These are phyloP conservation scores for Cyrtonyx montezumae DNA, from an alignment of 2,113 vertebrate genomes.

Conservation along the genomic window DNA sequence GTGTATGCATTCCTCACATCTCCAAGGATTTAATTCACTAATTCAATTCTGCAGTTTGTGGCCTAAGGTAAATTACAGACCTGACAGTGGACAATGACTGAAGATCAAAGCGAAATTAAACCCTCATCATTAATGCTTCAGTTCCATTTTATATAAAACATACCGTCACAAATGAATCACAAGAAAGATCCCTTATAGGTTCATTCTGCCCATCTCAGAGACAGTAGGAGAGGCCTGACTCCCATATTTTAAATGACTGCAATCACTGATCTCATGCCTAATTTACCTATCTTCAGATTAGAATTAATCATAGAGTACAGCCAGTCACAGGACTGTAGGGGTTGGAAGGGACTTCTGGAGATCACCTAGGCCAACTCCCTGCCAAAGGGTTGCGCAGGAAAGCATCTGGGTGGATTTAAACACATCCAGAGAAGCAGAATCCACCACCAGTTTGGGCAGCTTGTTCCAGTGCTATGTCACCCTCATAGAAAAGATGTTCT, in stretches of 20 bases:
- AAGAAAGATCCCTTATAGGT: background rate
- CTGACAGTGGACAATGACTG: background rate
- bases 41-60: background rate
- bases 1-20: background rate
- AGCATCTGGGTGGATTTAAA: too few species aligned
- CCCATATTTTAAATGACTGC: background rate
- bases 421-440: too few species aligned
- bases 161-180: accelerated
- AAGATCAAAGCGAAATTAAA: background rate
- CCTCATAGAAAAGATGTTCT: too few species aligned
- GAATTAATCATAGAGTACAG: background rate
- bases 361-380: too few species aligned
- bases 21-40: background rate
- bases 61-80: background rate
- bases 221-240: background rate
- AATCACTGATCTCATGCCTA: background rate
- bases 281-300: background rate
- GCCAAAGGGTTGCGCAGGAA: too few species aligned
- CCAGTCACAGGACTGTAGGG: too few species aligned
- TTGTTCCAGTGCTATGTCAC: too few species aligned
- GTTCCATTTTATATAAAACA: background rate
- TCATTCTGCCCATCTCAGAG: background rate
- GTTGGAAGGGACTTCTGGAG: too few species aligned
- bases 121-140: background rate
- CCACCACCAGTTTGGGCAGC: too few species aligned